phyloP scores from a whole-genome alignment of 2,888 invertebrate species.

The Aradus depressus region DNA sequence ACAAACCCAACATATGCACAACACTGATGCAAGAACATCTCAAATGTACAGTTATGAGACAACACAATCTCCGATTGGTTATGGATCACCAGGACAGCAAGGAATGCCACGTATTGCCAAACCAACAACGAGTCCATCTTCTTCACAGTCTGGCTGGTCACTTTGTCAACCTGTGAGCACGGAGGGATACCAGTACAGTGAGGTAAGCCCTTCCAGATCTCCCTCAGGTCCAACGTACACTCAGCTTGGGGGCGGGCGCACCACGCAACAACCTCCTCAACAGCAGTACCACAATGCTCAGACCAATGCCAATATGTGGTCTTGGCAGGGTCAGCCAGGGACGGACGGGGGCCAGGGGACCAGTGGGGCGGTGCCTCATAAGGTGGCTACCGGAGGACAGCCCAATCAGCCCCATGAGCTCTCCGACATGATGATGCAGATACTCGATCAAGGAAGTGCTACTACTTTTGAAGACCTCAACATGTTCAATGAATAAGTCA shows the following conservation, averaged over 20 bases:
- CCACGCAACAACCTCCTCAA: conserved; percentile 42
- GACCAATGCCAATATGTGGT: conserved; percentile 19
- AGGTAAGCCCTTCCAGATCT: conserved; percentile 54
- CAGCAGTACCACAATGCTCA: conserved; percentile 35
- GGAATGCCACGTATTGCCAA: conserved; percentile 50
- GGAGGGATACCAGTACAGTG: conserved; percentile 48
- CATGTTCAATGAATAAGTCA: conserved; percentile 63
- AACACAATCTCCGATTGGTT: conserved; percentile 58
- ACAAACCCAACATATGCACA: conserved; percentile 32
- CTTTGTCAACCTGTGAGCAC: conserved; percentile 51
- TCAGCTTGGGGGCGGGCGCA: conserved; percentile 57
- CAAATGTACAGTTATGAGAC: conserved; percentile 64
- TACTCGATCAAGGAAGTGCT: conserved; percentile 73
- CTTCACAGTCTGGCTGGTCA: conserved; percentile 54
- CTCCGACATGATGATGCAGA: conserved; percentile 81
- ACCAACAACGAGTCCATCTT: conserved; percentile 58
- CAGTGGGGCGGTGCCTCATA: conserved; percentile 26
- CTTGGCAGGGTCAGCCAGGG: conserved; percentile 20
- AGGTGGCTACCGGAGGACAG: conserved; percentile 36
- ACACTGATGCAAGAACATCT: conserved; percentile 35
- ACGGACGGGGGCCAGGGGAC: conserved; percentile 16
- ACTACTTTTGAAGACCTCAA: conserved; percentile 76
- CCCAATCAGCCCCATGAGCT: conserved; percentile 51
- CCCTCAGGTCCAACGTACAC: conserved; percentile 77
- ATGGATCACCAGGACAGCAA: conserved; percentile 47